Percentiles rank a stretch among this genome's conserved stretches.
Evolutionary conservation across 2,888 invertebrate species (phyloP).

Genomic region (Aquatica leii): DNA sequence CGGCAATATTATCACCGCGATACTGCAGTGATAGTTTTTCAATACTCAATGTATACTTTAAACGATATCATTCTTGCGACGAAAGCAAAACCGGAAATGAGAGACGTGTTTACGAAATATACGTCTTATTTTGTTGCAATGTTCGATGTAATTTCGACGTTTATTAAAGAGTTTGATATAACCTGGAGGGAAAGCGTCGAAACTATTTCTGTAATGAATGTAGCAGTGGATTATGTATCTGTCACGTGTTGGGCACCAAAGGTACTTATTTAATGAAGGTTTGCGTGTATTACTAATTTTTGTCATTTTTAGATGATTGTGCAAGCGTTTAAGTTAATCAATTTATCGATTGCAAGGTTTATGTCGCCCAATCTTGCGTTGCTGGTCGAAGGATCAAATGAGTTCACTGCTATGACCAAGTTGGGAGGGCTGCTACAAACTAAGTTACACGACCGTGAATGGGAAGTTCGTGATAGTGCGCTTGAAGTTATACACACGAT

Average conservation of each 20-base stretch:
- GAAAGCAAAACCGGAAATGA: conserved; percentile 43
- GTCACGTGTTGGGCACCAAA: conserved; percentile 63
- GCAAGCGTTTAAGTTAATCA: conserved; percentile 73
- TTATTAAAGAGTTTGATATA: conserved; percentile 75
- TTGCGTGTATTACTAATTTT: not conserved
- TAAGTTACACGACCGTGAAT: conserved; percentile 75
- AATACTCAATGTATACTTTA: conserved; percentile 69
- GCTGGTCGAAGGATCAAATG: conserved; percentile 71
- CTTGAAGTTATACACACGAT: conserved; percentile 77
- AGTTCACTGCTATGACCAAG: conserved; percentile 68
- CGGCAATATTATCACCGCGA: conserved; percentile 67
- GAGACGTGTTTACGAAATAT: conserved; percentile 45
- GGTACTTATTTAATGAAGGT: conserved; percentile 53
- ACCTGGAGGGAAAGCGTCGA: conserved; percentile 83
- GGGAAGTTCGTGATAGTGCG: conserved; percentile 83
- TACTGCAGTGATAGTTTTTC: conserved; percentile 70
- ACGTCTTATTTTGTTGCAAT: conserved; percentile 69
- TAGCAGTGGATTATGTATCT: conserved; percentile 64
- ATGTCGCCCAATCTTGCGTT: conserved; percentile 80
- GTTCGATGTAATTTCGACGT: conserved; percentile 69
- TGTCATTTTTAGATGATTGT: conserved; percentile 71
- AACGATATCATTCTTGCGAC: conserved; percentile 62
- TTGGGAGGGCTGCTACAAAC: conserved; percentile 73
- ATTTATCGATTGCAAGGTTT: conserved; percentile 76
- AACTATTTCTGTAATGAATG: conserved; percentile 70